Conservation (phyloP, 2,113 vertebrate genomes). For the Irena cyanogastra region DNA sequence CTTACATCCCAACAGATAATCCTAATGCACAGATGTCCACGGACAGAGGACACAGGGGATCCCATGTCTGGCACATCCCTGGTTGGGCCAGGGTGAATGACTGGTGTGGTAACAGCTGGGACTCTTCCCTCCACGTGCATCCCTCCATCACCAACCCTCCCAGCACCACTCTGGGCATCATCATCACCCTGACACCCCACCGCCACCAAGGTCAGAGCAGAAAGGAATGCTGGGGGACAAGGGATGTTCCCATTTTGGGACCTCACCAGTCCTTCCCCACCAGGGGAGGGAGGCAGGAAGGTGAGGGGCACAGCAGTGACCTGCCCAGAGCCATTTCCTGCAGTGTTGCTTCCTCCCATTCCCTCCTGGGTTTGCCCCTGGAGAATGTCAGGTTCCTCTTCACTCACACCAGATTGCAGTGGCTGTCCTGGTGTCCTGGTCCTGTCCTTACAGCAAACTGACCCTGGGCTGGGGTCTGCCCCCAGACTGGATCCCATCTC, state of each 20-base stretch:
- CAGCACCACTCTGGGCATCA: neutral
- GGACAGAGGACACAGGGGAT: neutral
- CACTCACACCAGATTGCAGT: neutral
- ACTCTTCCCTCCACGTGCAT: neutral
- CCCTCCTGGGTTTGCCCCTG: neutral
- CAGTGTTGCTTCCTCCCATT: neutral
- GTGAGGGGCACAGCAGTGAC: neutral
- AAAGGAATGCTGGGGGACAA: neutral
- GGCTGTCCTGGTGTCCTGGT: neutral
- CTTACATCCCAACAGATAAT: neutral
- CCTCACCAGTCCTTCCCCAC: neutral
- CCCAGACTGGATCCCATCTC: neutral
- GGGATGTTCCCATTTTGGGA: neutral
- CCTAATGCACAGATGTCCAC: neutral
- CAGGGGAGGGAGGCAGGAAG: neutral
- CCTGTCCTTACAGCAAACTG: neutral
- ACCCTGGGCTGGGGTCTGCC: neutral
- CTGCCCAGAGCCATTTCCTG: neutral
- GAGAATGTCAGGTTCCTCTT: neutral
- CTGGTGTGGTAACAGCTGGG: neutral
- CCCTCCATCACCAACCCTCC: neutral
- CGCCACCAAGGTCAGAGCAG: neutral
- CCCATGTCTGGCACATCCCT: neutral
- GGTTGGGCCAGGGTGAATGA: neutral
- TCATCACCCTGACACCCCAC: neutral